A percentile compares a stretch with the other conserved stretches of the same genome.
These are phyloP conservation scores for Pygmarrhopalites habei DNA, from an alignment of 1,140 invertebrate genomes.

Conservation along the genomic window DNA sequence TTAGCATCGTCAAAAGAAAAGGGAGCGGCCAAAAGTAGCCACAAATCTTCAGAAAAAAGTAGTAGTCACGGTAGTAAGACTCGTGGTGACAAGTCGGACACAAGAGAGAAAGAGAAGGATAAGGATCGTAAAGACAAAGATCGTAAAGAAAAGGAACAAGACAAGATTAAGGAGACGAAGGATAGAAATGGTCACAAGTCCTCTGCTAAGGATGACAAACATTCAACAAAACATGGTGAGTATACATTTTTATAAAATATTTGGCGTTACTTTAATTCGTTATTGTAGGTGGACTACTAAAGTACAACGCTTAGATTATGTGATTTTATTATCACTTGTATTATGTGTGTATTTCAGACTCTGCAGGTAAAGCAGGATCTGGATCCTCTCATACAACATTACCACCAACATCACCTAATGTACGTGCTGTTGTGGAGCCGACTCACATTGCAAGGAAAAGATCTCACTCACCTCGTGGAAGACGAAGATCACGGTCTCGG, in stretches of 20 bases:
- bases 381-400: constrained; percentile 1
- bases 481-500: constrained; percentile 8
- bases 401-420: neutral
- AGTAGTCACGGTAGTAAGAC: neutral
- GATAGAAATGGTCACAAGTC: neutral
- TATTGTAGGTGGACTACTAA: neutral
- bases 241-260: neutral
- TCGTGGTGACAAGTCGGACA: neutral
- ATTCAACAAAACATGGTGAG: neutral
- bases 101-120: constrained; percentile 2
- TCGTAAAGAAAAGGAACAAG: neutral
- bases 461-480: constrained; percentile 6
- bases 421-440: neutral
- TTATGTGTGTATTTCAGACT: no score
- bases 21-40: neutral
- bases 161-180: constrained; percentile 1
- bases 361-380: neutral
- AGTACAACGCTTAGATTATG: no score
- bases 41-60: constrained; percentile 3
- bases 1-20: neutral
- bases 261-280: constrained; percentile 5
- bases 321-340: no score
- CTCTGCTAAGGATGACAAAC: neutral
- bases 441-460: neutral
- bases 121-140: constrained; percentile 8